Percentiles rank a stretch among this genome's conserved stretches.
Conservation (phyloP, 2,888 invertebrate genomes). For the Amblyjoppa proteus region DNA sequence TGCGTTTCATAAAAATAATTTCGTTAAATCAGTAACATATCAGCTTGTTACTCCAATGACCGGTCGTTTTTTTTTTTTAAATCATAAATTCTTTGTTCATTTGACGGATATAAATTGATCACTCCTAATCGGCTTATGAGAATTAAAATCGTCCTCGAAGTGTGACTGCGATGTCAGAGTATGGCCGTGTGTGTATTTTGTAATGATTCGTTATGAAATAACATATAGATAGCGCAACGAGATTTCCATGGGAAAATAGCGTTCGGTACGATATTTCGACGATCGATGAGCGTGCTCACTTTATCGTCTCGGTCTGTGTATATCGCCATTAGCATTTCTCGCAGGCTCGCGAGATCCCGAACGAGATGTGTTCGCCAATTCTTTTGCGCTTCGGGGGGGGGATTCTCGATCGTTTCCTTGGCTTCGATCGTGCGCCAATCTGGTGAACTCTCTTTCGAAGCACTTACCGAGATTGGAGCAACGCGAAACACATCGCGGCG, state of each 20-base stretch:
- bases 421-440: conserved; percentile 48
- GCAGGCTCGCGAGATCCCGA: conserved; percentile 51
- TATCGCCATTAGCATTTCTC: conserved; percentile 62
- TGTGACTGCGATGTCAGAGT: not conserved
- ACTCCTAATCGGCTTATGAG: not conserved
- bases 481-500: conserved; percentile 54
- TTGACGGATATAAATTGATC: not conserved
- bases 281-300: conserved; percentile 44
- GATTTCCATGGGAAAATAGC: conserved; percentile 61
- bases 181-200: not conserved
- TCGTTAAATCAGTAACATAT: not conserved
- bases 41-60: not conserved
- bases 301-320: conserved; percentile 36
- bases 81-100: not conserved
- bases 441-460: conserved; percentile 59
- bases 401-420: conserved; percentile 62
- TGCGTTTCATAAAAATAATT: not conserved
- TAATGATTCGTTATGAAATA: conserved; percentile 11
- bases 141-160: not conserved
- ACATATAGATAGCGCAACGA: conserved; percentile 23
- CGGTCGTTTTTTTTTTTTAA: not conserved
- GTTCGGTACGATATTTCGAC: conserved; percentile 39
- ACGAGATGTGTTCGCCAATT: conserved; percentile 58
- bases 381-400: conserved; percentile 53
- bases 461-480: conserved; percentile 65